These are phyloP conservation scores for Bembecia ichneumoniformis DNA, from an alignment of 2,888 invertebrate species.

Conservation along the genomic window DNA sequence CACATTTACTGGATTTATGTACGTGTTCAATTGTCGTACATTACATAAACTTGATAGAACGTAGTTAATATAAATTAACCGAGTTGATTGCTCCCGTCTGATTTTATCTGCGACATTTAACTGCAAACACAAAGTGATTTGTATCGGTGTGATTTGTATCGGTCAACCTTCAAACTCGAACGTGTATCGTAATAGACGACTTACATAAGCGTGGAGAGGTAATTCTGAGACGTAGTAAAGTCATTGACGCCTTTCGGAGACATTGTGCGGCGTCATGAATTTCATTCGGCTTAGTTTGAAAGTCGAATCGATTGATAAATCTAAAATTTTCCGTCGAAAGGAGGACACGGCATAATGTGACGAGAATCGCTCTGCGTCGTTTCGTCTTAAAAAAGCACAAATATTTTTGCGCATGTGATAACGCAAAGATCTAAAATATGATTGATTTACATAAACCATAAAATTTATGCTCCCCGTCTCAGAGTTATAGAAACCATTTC, in stretches of 20 bases:
- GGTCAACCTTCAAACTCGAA: not conserved
- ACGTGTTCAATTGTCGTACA: constrained; percentile 38
- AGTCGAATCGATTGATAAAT: constrained; percentile 24
- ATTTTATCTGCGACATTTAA: not conserved
- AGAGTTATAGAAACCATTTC: constrained; percentile 29
- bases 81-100: not conserved
- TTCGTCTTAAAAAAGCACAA: constrained; percentile 22
- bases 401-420: constrained; percentile 14
- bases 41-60: constrained; percentile 44
- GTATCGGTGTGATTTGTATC: not conserved
- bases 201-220: not conserved
- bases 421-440: constrained; percentile 25
- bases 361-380: constrained; percentile 10
- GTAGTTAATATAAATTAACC: constrained; percentile 2
- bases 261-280: constrained; percentile 16
- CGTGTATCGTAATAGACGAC: not conserved
- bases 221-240: constrained; percentile 5
- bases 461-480: constrained; percentile 30
- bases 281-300: constrained; percentile 37
- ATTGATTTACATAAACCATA: constrained; percentile 36
- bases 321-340: constrained; percentile 37
- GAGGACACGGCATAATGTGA: constrained; percentile 20
- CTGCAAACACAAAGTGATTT: not conserved
- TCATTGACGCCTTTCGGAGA: constrained; percentile 13
- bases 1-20: constrained; percentile 63